Percentiles rank a stretch among this genome's conserved stretches.
These are phyloP conservation scores for Pseudopleuronectes americanus DNA, from an alignment of 2,797 vertebrate species.

Conservation along the genomic window DNA sequence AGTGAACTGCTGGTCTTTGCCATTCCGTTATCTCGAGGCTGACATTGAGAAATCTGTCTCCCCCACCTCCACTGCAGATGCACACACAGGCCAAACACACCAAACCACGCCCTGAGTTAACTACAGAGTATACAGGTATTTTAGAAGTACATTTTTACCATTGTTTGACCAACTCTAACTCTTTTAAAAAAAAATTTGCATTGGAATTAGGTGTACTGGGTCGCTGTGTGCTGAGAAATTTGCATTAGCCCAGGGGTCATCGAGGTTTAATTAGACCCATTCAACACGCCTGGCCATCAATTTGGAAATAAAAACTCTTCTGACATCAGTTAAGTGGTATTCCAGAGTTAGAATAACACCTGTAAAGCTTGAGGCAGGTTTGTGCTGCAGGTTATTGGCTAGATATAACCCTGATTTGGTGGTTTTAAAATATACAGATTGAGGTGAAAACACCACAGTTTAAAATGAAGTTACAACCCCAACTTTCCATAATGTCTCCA, in stretches of 20 bases:
- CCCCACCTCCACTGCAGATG: conserved; percentile 42
- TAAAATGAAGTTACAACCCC: conserved; percentile 26
- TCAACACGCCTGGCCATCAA: conserved; percentile 41
- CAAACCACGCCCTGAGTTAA: conserved; percentile 44
- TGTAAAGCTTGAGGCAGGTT: conserved; percentile 41
- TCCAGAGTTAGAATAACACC: conserved; percentile 40
- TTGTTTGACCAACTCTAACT: conserved; percentile 44
- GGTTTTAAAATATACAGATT: conserved; percentile 53
- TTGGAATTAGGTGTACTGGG: conserved; percentile 61
- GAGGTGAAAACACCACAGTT: conserved; percentile 41
- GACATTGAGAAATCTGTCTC: conserved; percentile 71
- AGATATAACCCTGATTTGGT: conserved; percentile 55
- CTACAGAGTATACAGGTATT: conserved; percentile 8
- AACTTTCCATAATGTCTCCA: neutral
- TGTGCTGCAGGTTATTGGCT: conserved; percentile 33
- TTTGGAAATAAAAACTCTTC: conserved; percentile 61
- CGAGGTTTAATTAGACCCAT: conserved; percentile 58
- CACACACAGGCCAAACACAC: conserved; percentile 14
- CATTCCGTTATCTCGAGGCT: conserved; percentile 44
- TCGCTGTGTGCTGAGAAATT: conserved; percentile 44
- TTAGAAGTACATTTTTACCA: conserved; percentile 36
- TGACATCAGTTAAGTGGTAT: conserved; percentile 55
- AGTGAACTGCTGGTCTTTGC: conserved; percentile 16
- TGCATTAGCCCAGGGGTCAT: conserved; percentile 62
- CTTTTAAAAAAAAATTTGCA: conserved; percentile 54